These are phyloP conservation scores for Rhynchonycteris naso DNA, from an alignment of 2,797 vertebrate species.

Conservation along the genomic window DNA sequence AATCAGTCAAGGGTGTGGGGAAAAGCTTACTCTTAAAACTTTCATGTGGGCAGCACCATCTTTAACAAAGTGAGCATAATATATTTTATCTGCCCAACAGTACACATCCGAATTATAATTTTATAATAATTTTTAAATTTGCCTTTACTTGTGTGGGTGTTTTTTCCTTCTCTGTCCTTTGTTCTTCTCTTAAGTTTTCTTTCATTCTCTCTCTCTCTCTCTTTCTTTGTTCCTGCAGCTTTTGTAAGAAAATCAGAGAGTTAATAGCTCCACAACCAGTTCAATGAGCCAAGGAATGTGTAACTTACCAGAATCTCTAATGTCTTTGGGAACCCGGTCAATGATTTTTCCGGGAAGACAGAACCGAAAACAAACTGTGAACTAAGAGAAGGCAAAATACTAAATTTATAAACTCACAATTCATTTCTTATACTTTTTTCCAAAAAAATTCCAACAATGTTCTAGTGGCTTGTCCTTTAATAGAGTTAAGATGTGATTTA, in stretches of 20 bases:
- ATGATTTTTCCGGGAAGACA: conserved; percentile 50
- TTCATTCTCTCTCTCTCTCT: background rate
- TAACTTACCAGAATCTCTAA: conserved; percentile 49
- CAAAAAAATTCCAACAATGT: background rate
- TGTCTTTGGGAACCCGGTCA: conserved; percentile 25
- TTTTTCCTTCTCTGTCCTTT: background rate
- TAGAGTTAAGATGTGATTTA: background rate
- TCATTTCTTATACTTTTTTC: background rate
- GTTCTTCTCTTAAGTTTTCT: too few relatives aligned
- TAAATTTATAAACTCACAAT: background rate
- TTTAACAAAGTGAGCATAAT: too few relatives aligned
- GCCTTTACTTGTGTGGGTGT: background rate
- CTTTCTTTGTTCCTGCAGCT: background rate
- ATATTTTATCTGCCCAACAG: too few relatives aligned
- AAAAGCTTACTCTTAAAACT: too few relatives aligned
- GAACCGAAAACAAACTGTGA: conserved; percentile 38
- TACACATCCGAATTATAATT: background rate
- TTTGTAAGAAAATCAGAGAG: background rate
- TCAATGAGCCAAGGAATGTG: conserved; percentile 30
- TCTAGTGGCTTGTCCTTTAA: background rate
- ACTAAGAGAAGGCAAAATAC: background rate
- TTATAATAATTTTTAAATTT: background rate
- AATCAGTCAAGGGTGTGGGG: too few relatives aligned
- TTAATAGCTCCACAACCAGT: conserved; percentile 20
- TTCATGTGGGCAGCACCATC: too few relatives aligned